phyloP scores from a whole-genome alignment of 2,888 invertebrate species.

The Leptinotarsa haldemani region DNA sequence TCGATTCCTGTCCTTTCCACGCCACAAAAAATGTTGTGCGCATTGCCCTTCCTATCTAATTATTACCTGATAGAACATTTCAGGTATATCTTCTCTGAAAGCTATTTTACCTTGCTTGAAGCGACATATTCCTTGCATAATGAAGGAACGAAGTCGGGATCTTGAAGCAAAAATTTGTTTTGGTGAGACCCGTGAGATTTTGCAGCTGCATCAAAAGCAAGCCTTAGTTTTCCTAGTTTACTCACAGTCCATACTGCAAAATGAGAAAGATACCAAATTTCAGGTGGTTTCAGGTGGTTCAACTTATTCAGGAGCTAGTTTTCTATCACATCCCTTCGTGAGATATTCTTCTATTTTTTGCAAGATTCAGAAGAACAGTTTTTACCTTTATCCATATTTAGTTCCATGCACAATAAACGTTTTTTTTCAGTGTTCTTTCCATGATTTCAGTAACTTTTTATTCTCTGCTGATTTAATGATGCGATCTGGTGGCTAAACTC shows the following conservation, averaged over 20 bases:
- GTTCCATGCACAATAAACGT: no score
- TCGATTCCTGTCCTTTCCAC: no score
- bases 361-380: background rate
- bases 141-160: constrained; percentile 8
- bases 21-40: no score
- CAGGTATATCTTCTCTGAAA: constrained; percentile 9
- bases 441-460: no score
- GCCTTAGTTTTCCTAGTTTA: background rate
- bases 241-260: background rate
- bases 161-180: background rate
- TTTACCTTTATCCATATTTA: no score
- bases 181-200: background rate
- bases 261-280: background rate
- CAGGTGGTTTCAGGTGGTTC: background rate
- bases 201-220: constrained; percentile 6
- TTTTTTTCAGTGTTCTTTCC: no score
- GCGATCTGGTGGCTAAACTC: no score
- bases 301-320: background rate
- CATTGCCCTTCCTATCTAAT: no score
- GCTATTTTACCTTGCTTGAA: background rate
- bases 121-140: background rate
- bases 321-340: background rate
- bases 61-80: no score
- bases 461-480: no score
- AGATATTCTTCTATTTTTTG: background rate